Conservation (phyloP, 1,140 invertebrate genomes). For the Drosophila baimaii region DNA sequence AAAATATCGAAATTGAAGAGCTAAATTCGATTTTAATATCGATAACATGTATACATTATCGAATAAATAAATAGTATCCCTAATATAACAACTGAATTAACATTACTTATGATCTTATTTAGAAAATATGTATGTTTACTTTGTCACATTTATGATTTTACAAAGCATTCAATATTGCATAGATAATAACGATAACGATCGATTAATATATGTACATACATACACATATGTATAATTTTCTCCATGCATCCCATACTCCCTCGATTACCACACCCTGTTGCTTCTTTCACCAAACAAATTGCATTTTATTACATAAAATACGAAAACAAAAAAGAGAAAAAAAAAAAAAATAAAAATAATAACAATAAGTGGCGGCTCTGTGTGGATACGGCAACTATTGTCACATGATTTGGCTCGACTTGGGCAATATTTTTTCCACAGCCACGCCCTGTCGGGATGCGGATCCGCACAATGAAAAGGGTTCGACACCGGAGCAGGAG, state of each 20-base stretch:
- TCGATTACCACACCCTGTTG: conserved; percentile 15
- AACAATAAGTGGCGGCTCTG: neutral
- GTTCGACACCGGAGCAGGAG: conserved; percentile 59
- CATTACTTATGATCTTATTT: no score
- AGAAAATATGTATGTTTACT: no score
- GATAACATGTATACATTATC: no score
- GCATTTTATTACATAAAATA: conserved; percentile 68
- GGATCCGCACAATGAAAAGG: conserved; percentile 68
- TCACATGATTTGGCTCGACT: conserved; percentile 66
- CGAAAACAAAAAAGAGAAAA: neutral
- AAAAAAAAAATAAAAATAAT: conserved; percentile 10
- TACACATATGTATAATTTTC: no score
- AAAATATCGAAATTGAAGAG: no score
- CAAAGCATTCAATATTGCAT: no score
- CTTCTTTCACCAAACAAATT: conserved; percentile 60
- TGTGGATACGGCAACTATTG: conserved; percentile 71
- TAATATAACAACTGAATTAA: no score
- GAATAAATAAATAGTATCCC: no score
- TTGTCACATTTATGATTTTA: no score
- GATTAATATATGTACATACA: neutral
- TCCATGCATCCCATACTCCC: neutral
- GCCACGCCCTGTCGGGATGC: conserved; percentile 28
- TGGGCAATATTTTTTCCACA: conserved; percentile 37
- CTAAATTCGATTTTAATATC: no score
- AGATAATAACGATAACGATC: neutral